phyloP scores from a whole-genome alignment of 2,888 invertebrate genomes.

The Prosopocoilus inquinatus region DNA sequence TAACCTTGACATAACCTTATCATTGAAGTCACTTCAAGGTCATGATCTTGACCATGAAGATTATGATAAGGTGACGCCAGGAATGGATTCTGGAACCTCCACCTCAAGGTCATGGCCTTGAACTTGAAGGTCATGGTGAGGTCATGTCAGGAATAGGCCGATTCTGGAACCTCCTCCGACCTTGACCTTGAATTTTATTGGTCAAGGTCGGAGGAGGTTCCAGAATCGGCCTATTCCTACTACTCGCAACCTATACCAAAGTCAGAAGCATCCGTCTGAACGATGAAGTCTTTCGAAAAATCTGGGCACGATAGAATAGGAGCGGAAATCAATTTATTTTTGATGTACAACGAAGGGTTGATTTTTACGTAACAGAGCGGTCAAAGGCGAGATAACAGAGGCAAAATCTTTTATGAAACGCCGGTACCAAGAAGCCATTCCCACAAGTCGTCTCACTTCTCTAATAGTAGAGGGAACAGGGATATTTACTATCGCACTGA shows the following conservation, averaged over 20 bases:
- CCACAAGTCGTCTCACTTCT: conserved; percentile 32
- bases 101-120: no score
- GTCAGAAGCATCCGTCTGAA: conserved; percentile 20
- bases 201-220: no score
- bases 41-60: no score
- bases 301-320: conserved; percentile 29
- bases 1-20: no score
- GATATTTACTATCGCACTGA: conserved; percentile 26
- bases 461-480: conserved; percentile 27
- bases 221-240: no score
- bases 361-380: conserved; percentile 16
- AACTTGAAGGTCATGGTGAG: no score
- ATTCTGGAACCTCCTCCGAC: no score
- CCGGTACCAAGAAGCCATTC: conserved; percentile 36
- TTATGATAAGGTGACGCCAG: no score
- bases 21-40: no score
- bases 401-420: conserved; percentile 24
- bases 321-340: conserved; percentile 24
- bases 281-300: conserved; percentile 25
- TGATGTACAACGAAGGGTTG: conserved; percentile 16
- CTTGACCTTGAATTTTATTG: no score
- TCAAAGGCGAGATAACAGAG: conserved; percentile 17
- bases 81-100: no score
- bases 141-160: no score
- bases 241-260: conserved; percentile 23